Evolutionary conservation across 2,113 vertebrate genomes (phyloP).

Genomic region (Empidonax alnorum): DNA sequence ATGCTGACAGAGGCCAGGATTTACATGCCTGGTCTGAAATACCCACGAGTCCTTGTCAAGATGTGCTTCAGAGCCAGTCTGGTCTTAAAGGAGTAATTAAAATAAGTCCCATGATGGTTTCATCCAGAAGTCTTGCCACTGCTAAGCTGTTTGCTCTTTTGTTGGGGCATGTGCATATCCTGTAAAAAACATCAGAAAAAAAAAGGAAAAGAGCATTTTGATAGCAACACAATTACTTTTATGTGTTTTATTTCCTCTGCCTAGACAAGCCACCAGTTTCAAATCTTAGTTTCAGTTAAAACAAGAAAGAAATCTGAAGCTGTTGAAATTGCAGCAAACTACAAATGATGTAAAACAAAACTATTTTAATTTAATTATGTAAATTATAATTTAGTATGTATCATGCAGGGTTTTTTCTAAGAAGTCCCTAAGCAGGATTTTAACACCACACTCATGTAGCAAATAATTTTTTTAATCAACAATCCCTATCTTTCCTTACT

Average conservation of each 20-base stretch:
- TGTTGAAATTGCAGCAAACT: neutral
- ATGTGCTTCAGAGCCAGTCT: neutral
- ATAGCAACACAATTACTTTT: neutral
- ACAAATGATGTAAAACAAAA: neutral
- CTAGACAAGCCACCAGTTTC: neutral
- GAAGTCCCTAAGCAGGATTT: neutral
- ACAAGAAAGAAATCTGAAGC: neutral
- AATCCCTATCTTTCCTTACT: neutral
- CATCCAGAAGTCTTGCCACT: neutral
- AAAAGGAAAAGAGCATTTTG: neutral
- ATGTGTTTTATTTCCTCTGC: neutral
- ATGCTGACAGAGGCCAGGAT: neutral
- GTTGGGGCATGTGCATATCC: neutral
- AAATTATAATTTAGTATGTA: neutral
- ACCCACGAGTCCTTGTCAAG: neutral
- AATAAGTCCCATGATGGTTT: neutral
- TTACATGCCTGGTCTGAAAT: neutral
- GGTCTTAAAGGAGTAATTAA: neutral
- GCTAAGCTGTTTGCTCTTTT: neutral
- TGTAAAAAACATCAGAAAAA: neutral
- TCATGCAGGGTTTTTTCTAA: neutral
- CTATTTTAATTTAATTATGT: neutral
- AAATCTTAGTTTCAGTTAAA: neutral
- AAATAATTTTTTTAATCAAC: neutral
- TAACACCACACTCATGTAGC: neutral